Conservation (phyloP, 2,113 vertebrate genomes). For the Ursus arctos region DNA sequence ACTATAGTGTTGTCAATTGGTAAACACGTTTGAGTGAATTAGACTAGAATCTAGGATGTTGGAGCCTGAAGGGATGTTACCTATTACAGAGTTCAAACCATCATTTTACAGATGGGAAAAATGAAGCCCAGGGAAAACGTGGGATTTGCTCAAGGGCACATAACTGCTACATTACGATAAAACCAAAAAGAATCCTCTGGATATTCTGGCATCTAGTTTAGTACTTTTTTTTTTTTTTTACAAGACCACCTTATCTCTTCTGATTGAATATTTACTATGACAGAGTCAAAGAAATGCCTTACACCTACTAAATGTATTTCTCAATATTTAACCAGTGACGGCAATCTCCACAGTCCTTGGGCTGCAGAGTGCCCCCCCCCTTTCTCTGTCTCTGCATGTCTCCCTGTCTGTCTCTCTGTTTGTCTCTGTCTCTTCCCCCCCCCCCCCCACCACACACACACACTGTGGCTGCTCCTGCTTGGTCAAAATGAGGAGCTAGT, state of each 20-base stretch:
- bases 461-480: neutral
- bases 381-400: neutral
- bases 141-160: neutral
- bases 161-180: neutral
- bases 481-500: neutral
- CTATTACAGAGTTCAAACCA: neutral
- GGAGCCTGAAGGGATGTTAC: neutral
- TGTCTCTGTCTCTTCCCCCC: neutral
- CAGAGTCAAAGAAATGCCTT: neutral
- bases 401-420: neutral
- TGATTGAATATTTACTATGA: conserved; percentile 5
- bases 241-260: neutral
- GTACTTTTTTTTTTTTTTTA: neutral
- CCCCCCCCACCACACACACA: too few relatives aligned
- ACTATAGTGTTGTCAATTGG: neutral
- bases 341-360: neutral
- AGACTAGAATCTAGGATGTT: neutral
- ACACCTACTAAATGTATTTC: neutral
- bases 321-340: neutral
- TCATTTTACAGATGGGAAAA: neutral
- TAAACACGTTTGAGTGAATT: neutral
- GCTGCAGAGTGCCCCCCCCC: neutral
- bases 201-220: neutral
- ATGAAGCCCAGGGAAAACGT: neutral
- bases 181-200: neutral